phyloP scores from a whole-genome alignment of 2,888 invertebrate species.

The Hydraecia micacea region DNA sequence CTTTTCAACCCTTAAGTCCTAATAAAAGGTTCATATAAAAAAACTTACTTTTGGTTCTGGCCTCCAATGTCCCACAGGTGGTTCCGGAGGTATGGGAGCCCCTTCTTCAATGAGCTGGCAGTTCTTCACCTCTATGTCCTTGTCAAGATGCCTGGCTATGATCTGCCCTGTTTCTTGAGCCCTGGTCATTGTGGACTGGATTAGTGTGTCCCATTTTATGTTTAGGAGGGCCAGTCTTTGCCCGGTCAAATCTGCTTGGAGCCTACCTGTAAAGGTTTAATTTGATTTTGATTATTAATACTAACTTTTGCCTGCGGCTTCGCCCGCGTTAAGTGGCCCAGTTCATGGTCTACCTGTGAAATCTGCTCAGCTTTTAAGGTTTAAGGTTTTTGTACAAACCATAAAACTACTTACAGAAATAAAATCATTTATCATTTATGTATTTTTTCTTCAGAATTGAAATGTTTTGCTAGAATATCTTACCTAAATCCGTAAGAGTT shows the following conservation, averaged over 20 bases:
- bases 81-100: slow-evolving; percentile 98
- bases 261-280: slow-evolving; percentile 90
- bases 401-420: too few relatives aligned
- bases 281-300: neutral
- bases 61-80: slow-evolving; percentile 96
- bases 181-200: slow-evolving; percentile 97
- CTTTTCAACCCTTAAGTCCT: neutral
- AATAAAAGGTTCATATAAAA: neutral
- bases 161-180: slow-evolving; percentile 97
- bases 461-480: slow-evolving; percentile 43
- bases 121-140: slow-evolving; percentile 89
- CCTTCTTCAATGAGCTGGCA: slow-evolving; percentile 97
- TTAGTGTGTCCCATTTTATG: slow-evolving; percentile 94
- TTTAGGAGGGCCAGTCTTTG: slow-evolving; percentile 94
- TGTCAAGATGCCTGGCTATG: slow-evolving; percentile 93
- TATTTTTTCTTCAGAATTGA: too few relatives aligned
- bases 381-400: too few relatives aligned
- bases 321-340: too few relatives aligned
- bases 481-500: slow-evolving; percentile 95
- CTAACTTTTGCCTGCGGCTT: too few relatives aligned
- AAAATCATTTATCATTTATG: neutral
- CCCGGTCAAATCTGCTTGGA: slow-evolving; percentile 97
- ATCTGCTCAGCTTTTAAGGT: too few relatives aligned
- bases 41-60: slow-evolving; percentile 92
- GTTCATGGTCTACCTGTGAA: too few relatives aligned